A percentile compares a stretch with the other conserved stretches of the same genome.
phyloP scores from a whole-genome alignment of 2,113 vertebrate genomes.

The Brachirus orientalis region DNA sequence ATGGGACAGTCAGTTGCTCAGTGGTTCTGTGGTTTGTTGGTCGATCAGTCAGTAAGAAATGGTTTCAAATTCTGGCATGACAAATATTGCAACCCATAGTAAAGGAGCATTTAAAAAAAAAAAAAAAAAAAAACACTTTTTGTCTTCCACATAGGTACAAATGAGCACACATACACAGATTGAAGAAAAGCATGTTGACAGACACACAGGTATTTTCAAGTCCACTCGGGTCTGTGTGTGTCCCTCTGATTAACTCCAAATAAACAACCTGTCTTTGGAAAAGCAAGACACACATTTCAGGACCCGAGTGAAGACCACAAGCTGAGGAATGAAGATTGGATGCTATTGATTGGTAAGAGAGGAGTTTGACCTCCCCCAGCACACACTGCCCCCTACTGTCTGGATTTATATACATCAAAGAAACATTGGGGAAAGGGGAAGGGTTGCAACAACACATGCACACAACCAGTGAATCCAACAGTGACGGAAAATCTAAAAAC shows the following conservation, averaged over 20 bases:
- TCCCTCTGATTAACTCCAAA: slow-evolving; percentile 83
- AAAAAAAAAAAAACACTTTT: slow-evolving; percentile 57
- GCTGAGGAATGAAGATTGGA: slow-evolving; percentile 79
- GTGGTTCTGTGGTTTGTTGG: slow-evolving; percentile 62
- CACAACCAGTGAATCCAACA: slow-evolving; percentile 85
- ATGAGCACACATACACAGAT: slow-evolving; percentile 75
- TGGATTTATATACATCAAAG: slow-evolving; percentile 82
- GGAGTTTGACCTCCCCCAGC: slow-evolving; percentile 78
- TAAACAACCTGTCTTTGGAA: slow-evolving; percentile 81
- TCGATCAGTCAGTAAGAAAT: slow-evolving; percentile 74
- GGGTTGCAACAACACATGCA: slow-evolving; percentile 84
- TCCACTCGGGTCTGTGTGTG: slow-evolving; percentile 70
- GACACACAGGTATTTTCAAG: slow-evolving; percentile 65
- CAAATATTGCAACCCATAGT: slow-evolving; percentile 80
- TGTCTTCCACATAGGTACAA: slow-evolving; percentile 71
- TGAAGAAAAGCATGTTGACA: slow-evolving; percentile 73
- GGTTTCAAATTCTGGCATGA: slow-evolving; percentile 72
- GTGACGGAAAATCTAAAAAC: slow-evolving; percentile 82
- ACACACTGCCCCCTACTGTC: slow-evolving; percentile 80
- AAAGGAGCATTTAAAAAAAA: slow-evolving; percentile 65
- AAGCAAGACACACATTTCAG: slow-evolving; percentile 79
- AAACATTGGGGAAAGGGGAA: slow-evolving; percentile 68
- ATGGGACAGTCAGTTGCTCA: slow-evolving; percentile 63
- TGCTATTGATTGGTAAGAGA: slow-evolving; percentile 76
- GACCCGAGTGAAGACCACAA: slow-evolving; percentile 66